Evolutionary conservation across 92 coral and sea anemone genomes (phyloP).

Genomic region (Galaxea fascicularis): DNA sequence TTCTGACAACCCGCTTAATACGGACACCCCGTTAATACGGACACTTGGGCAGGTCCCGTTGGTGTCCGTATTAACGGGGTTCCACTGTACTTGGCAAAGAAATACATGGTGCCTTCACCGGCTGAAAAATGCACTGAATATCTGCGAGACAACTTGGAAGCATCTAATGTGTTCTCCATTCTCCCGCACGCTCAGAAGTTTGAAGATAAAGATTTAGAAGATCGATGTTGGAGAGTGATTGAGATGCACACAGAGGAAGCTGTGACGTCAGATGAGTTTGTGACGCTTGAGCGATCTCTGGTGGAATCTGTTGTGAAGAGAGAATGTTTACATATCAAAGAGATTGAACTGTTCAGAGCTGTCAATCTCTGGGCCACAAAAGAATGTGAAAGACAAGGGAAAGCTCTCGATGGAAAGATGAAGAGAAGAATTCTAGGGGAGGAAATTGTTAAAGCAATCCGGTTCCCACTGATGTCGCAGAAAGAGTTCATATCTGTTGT

Average conservation of each 20-base stretch:
- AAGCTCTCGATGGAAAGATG: background rate
- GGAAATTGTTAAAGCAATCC: constrained; percentile 10
- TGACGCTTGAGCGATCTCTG: constrained; percentile 25
- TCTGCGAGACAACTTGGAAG: constrained; percentile 64
- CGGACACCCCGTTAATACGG: too few species aligned
- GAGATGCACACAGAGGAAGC: constrained; percentile 58
- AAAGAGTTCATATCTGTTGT: constrained; percentile 3
- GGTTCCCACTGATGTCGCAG: constrained; percentile 7
- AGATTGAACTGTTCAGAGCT: constrained; percentile 68
- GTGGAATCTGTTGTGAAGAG: constrained; percentile 30
- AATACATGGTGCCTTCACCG: constrained; percentile 68
- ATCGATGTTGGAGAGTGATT: constrained; percentile 69
- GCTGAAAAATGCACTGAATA: constrained; percentile 62
- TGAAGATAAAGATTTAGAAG: constrained; percentile 73
- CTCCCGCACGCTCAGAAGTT: constrained; percentile 74
- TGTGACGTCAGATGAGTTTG: constrained; percentile 46
- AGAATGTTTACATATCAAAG: constrained; percentile 56
- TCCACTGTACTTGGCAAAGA: constrained; percentile 62
- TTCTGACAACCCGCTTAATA: too few species aligned
- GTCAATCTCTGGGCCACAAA: constrained; percentile 72
- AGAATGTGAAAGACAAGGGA: constrained; percentile 6
- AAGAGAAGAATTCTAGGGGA: background rate
- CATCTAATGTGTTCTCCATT: constrained; percentile 66
- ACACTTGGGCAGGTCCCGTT: too few species aligned
- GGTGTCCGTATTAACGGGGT: too few species aligned